phyloP scores from a whole-genome alignment of 2,113 vertebrate species.

The Sphyrna mokarran region DNA sequence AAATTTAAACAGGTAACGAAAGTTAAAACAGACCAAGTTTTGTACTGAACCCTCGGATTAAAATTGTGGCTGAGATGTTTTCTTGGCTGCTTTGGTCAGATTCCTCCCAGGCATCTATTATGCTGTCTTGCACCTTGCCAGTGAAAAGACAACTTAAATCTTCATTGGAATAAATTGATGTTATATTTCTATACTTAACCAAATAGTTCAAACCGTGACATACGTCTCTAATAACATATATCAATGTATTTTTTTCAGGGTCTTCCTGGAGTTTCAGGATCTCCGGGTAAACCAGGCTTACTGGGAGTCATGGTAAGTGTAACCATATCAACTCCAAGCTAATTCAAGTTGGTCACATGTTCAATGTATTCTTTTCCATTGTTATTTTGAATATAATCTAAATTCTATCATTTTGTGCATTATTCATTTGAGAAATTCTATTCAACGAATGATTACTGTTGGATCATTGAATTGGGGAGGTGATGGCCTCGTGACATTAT shows the following conservation, averaged over 20 bases:
- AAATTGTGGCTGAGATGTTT: too few relatives aligned
- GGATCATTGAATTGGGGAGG: not conserved
- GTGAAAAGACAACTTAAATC: not conserved
- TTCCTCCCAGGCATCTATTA: not conserved
- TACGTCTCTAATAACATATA: not conserved
- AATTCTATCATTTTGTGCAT: not conserved
- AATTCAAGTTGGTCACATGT: not conserved
- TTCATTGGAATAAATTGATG: not conserved
- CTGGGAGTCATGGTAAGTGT: conserved; percentile 62
- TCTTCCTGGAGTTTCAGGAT: conserved; percentile 60
- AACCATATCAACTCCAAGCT: not conserved
- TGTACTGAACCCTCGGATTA: too few relatives aligned
- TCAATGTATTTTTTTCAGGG: conserved; percentile 53
- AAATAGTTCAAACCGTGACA: not conserved
- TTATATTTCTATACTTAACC: not conserved
- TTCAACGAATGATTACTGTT: not conserved
- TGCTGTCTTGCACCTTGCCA: too few relatives aligned
- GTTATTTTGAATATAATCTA: not conserved
- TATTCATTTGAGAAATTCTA: not conserved
- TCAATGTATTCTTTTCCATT: not conserved
- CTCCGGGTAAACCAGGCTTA: conserved; percentile 59
- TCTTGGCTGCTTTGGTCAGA: not conserved
- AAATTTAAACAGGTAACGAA: too few relatives aligned
- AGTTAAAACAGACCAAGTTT: too few relatives aligned
- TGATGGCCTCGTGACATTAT: too few relatives aligned